Evolutionary conservation across 2,888 invertebrate species (phyloP).

Genomic region (Tanaodytes sp.): DNA sequence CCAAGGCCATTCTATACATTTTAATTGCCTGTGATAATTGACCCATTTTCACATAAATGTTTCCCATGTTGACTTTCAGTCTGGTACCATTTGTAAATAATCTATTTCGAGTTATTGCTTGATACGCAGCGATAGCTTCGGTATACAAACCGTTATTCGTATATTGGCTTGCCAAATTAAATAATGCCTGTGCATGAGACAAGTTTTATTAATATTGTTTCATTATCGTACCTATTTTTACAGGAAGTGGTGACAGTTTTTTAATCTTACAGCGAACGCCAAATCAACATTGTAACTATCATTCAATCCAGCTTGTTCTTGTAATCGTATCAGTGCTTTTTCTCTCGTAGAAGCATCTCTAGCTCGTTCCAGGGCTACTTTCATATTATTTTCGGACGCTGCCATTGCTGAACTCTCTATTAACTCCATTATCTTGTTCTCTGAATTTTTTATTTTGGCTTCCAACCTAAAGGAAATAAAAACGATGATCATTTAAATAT

Average conservation of each 20-base stretch:
- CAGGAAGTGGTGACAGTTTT: too few relatives aligned
- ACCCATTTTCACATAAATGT: slow-evolving; percentile 95
- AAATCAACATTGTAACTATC: slow-evolving; percentile 96
- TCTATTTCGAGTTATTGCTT: slow-evolving; percentile 93
- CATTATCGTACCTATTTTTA: background rate
- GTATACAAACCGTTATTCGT: slow-evolving; percentile 94
- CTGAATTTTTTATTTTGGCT: slow-evolving; percentile 91
- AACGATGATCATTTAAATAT: too few relatives aligned
- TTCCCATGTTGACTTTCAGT: slow-evolving; percentile 97
- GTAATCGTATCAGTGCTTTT: slow-evolving; percentile 88
- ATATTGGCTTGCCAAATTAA: slow-evolving; percentile 96
- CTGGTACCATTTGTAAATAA: slow-evolving; percentile 94
- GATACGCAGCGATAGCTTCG: slow-evolving; percentile 96
- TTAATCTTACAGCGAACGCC: slow-evolving; percentile 85
- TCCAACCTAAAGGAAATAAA: slow-evolving; percentile 92
- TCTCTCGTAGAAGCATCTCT: slow-evolving; percentile 97
- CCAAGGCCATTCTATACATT: slow-evolving; percentile 98
- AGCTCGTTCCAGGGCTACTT: slow-evolving; percentile 88
- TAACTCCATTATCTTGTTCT: slow-evolving; percentile 88
- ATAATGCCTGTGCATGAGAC: slow-evolving; percentile 84
- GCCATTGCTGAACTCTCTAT: slow-evolving; percentile 92
- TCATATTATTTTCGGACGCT: slow-evolving; percentile 77
- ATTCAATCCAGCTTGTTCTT: slow-evolving; percentile 91
- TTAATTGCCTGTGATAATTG: slow-evolving; percentile 95
- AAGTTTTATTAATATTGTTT: background rate